Percentiles rank a stretch among this genome's conserved stretches.
Conservation (phyloP, 2,797 vertebrate species). For the Cirrhinus molitorella region DNA sequence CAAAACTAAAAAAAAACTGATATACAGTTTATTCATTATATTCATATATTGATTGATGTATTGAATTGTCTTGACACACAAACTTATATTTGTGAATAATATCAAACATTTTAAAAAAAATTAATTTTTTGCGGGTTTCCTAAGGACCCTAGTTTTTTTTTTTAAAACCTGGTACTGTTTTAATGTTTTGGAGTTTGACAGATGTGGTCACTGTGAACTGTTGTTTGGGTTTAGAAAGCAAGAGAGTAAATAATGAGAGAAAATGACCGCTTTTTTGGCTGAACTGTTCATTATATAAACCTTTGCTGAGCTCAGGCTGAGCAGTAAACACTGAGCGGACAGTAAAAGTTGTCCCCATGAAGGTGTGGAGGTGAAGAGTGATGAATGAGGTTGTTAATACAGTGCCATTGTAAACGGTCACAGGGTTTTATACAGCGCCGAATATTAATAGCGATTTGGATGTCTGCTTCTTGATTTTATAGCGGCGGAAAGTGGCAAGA, state of each 20-base stretch:
- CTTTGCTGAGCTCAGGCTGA: not conserved
- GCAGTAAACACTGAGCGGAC: not conserved
- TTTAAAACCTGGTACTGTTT: not conserved
- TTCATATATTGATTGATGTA: no score
- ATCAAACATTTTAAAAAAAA: no score
- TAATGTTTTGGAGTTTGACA: not conserved
- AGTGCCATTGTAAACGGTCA: constrained; percentile 26
- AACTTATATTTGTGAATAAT: no score
- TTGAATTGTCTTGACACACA: no score
- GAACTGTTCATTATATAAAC: not conserved
- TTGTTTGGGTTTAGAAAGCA: not conserved
- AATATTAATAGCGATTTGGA: constrained; percentile 61
- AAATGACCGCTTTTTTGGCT: not conserved
- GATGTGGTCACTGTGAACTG: not conserved
- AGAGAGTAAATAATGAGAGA: not conserved
- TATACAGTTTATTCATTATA: no score
- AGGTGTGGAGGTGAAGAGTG: constrained; percentile 50
- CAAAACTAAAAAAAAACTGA: no score
- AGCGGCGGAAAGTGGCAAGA: constrained; percentile 52
- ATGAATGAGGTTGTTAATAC: constrained; percentile 59
- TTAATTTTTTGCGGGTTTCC: no score
- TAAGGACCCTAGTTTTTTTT: not conserved
- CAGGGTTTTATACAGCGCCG: constrained; percentile 25
- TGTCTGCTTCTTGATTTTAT: constrained; percentile 55
- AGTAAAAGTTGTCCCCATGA: constrained; percentile 17